A percentile compares a stretch with the other conserved stretches of the same genome.
These are phyloP conservation scores for Pterobdella sp. DNA, from an alignment of 2,888 invertebrate species.

Conservation along the genomic window DNA sequence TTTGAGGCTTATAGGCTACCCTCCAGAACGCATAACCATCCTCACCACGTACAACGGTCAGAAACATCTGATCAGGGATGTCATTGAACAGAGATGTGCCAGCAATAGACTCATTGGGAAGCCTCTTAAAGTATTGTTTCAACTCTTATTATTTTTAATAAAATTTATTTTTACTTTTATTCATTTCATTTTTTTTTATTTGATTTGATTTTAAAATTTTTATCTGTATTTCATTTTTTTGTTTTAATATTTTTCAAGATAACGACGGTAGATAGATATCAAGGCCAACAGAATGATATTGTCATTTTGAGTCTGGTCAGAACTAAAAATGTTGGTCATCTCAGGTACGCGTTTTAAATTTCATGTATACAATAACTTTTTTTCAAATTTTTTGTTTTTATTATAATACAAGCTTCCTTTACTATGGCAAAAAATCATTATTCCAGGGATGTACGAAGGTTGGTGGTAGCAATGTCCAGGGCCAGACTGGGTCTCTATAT, in stretches of 20 bases:
- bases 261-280: slow-evolving; percentile 93
- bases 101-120: slow-evolving; percentile 85
- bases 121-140: slow-evolving; percentile 44
- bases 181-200: neutral
- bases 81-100: slow-evolving; percentile 79
- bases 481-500: slow-evolving; percentile 92
- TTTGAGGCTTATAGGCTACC: slow-evolving; percentile 92
- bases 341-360: slow-evolving; percentile 49
- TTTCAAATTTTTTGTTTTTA: neutral
- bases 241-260: slow-evolving; percentile 45
- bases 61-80: slow-evolving; percentile 91
- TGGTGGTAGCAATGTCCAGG: slow-evolving; percentile 95
- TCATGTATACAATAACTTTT: neutral
- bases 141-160: neutral
- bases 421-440: neutral
- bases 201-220: neutral
- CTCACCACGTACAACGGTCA: slow-evolving; percentile 98
- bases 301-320: slow-evolving; percentile 90
- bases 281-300: slow-evolving; percentile 98
- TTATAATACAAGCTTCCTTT: neutral
- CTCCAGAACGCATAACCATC: slow-evolving; percentile 90
- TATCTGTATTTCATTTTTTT: neutral
- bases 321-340: slow-evolving; percentile 92
- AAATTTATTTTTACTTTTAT: neutral
- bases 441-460: slow-evolving; percentile 73